These are phyloP conservation scores for Monopterus albus DNA, from an alignment of 2,113 vertebrate species.

Conservation along the genomic window DNA sequence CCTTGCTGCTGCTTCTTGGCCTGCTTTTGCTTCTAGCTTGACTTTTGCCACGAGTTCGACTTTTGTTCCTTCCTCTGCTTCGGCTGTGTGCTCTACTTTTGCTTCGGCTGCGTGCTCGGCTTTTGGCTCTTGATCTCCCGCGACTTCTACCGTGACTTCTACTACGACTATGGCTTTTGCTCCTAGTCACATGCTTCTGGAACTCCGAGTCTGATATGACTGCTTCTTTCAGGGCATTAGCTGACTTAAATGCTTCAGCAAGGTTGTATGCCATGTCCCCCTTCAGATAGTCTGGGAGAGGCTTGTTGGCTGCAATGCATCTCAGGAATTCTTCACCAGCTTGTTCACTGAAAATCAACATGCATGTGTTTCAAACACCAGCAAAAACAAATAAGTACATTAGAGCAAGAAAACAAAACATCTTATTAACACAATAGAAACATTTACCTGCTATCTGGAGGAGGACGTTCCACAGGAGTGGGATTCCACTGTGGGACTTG, in stretches of 20 bases:
- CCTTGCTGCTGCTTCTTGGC: constrained; percentile 61
- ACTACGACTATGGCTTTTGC: constrained; percentile 62
- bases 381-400: neutral
- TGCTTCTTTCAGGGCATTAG: constrained; percentile 53
- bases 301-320: constrained; percentile 78
- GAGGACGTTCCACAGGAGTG: constrained; percentile 5
- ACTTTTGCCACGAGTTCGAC: constrained; percentile 47
- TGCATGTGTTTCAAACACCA: neutral
- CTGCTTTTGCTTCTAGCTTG: constrained; percentile 36
- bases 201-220: constrained; percentile 48
- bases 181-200: constrained; percentile 61
- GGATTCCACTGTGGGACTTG: constrained; percentile 54
- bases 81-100: constrained; percentile 57
- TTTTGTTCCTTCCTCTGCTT: constrained; percentile 65
- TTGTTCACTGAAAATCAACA: constrained; percentile 67
- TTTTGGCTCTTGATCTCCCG: constrained; percentile 38
- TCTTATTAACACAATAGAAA: neutral
- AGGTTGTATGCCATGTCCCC: constrained; percentile 73
- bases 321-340: constrained; percentile 81
- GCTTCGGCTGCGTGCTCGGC: constrained; percentile 19
- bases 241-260: constrained; percentile 68
- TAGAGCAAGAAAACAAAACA: no score
- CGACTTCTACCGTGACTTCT: constrained; percentile 22
- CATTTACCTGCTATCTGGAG: constrained; percentile 61
- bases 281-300: constrained; percentile 76